Evolutionary conservation across 2,113 vertebrate genomes (phyloP).

Genomic region (Hyaena hyaena): DNA sequence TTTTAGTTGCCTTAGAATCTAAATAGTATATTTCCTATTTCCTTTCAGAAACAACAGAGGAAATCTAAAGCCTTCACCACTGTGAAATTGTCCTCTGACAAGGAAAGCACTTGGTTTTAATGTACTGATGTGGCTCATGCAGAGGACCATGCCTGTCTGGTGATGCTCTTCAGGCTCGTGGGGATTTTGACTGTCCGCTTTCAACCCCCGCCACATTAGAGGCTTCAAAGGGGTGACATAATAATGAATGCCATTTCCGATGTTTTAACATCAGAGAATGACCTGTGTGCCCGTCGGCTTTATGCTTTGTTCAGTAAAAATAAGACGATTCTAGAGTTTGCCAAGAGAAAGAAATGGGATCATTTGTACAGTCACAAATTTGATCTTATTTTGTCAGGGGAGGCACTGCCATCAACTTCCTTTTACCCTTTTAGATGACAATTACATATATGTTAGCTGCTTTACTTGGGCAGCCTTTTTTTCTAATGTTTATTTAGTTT

Average conservation of each 20-base stretch:
- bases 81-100: slow-evolving; percentile 78
- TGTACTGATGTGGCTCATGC: slow-evolving; percentile 55
- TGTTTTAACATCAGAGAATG: slow-evolving; percentile 13
- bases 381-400: background rate
- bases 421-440: background rate
- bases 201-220: rapidly evolving
- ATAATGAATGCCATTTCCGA: slow-evolving; percentile 6
- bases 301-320: slow-evolving; percentile 46
- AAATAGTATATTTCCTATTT: slow-evolving; percentile 86
- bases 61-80: slow-evolving; percentile 74
- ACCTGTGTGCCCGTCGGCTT: background rate
- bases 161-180: background rate
- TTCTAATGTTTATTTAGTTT: too few relatives aligned
- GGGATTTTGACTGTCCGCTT: background rate
- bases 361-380: background rate
- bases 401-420: background rate
- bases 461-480: background rate
- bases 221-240: background rate
- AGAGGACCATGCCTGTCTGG: slow-evolving; percentile 46
- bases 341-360: slow-evolving; percentile 7
- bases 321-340: background rate
- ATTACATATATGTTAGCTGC: background rate
- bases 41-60: slow-evolving; percentile 80
- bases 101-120: slow-evolving; percentile 70
- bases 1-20: slow-evolving; percentile 84